These are phyloP conservation scores for Leptinotarsa haldemani DNA, from an alignment of 2,888 invertebrate species.

Conservation along the genomic window DNA sequence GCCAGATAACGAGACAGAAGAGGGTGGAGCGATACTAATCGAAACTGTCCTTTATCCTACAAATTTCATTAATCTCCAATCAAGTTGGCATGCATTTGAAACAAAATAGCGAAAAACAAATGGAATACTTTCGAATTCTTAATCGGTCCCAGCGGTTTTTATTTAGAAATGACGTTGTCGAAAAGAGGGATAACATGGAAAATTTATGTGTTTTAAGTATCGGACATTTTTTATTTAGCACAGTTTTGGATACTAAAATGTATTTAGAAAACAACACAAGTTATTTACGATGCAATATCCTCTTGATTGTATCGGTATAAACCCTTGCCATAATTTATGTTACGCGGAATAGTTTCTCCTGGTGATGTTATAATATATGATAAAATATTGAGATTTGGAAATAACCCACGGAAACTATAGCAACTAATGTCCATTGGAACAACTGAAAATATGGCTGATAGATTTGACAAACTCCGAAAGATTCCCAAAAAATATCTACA, in stretches of 20 bases:
- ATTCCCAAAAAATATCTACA: too few species aligned
- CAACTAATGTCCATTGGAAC: too few species aligned
- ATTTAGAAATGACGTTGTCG: neutral
- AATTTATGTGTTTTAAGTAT: neutral
- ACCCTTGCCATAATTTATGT: too few species aligned
- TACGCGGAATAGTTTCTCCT: too few species aligned
- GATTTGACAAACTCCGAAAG: too few species aligned
- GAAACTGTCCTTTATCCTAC: slow-evolving; percentile 9
- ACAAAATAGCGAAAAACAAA: slow-evolving; percentile 7
- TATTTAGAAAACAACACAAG: neutral
- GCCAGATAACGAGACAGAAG: neutral
- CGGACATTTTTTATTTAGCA: neutral
- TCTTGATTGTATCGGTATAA: too few species aligned
- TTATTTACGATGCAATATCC: too few species aligned
- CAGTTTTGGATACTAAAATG: neutral
- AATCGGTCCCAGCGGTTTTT: neutral
- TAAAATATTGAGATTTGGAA: too few species aligned
- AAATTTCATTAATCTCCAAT: slow-evolving; percentile 17
- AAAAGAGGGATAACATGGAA: neutral
- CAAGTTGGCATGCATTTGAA: slow-evolving; percentile 13
- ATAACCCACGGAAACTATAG: too few species aligned
- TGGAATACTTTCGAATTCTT: neutral
- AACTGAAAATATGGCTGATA: too few species aligned
- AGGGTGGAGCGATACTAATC: slow-evolving; percentile 16
- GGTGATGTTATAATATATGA: too few species aligned